phyloP scores from a whole-genome alignment of 2,113 vertebrate genomes.

The Eudyptes chrysolophus region DNA sequence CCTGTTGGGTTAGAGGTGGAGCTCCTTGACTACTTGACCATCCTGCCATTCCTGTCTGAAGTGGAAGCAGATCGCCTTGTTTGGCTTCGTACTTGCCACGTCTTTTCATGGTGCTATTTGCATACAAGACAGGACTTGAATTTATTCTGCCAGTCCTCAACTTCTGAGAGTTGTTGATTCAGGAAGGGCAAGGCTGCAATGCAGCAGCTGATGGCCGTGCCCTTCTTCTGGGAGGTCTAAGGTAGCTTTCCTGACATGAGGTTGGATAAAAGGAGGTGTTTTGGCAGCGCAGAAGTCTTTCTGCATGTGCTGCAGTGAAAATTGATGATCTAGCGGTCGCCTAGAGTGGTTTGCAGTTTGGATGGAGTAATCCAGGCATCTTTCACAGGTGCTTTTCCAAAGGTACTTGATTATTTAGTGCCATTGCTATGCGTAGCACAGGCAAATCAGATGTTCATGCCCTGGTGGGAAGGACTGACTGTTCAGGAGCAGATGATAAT shows the following conservation, averaged over 20 bases:
- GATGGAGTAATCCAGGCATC: not conserved
- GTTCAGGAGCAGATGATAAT: not conserved
- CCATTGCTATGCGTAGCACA: fast-evolving
- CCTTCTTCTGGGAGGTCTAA: not conserved
- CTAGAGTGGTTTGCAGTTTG: not conserved
- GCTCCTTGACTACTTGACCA: not conserved
- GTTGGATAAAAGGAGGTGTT: not conserved
- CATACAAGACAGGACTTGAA: not conserved
- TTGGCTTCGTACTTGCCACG: not conserved
- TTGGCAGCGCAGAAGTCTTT: not conserved
- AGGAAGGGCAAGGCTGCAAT: not conserved
- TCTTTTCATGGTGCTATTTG: not conserved
- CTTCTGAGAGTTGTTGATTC: not conserved
- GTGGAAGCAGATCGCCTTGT: not conserved
- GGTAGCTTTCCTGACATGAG: not conserved
- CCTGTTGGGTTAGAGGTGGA: not conserved
- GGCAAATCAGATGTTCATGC: not conserved
- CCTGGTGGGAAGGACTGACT: not conserved
- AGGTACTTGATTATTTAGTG: not conserved
- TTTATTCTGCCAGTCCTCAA: not conserved
- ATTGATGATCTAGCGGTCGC: not conserved
- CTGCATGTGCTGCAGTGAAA: not conserved
- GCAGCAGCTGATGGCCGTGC: not conserved
- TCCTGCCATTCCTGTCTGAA: not conserved
- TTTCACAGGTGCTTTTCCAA: not conserved